phyloP scores from a whole-genome alignment of 2,797 vertebrate genomes.

The Lepidocolaptes lacrymiger region DNA sequence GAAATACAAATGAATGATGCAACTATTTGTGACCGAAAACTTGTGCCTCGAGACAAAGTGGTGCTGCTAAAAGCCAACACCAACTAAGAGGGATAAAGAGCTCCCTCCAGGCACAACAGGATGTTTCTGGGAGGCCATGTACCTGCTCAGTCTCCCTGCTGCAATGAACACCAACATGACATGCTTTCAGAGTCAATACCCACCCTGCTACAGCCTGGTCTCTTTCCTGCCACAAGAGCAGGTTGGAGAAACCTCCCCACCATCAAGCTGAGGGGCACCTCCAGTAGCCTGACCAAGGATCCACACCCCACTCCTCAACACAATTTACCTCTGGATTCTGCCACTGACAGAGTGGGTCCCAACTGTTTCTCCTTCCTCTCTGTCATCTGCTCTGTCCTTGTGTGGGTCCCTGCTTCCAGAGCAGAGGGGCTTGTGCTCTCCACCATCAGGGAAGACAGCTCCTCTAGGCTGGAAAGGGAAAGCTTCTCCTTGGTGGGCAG shows the following conservation, averaged over 20 bases:
- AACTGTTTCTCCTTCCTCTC: constrained; percentile 54
- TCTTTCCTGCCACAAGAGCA: neutral
- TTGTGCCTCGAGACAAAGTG: neutral
- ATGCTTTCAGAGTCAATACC: neutral
- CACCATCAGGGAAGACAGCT: constrained; percentile 71
- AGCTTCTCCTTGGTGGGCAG: constrained; percentile 83
- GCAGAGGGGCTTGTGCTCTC: constrained; percentile 24
- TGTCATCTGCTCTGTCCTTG: neutral
- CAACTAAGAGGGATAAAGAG: neutral
- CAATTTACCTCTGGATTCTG: constrained; percentile 30
- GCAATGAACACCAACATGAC: neutral
- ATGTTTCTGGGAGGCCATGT: neutral
- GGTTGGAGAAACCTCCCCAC: neutral
- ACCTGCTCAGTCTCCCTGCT: neutral
- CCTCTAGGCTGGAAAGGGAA: constrained; percentile 79
- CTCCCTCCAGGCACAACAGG: neutral
- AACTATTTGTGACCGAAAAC: neutral
- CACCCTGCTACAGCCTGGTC: neutral
- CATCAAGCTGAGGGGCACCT: neutral
- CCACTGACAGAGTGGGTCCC: neutral
- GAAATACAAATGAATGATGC: neutral
- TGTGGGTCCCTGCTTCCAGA: neutral
- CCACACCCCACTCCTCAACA: neutral
- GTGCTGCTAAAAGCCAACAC: neutral
- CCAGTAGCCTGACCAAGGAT: neutral